Evolutionary conservation across 2,888 invertebrate genomes (phyloP).

Genomic region (Hermaeophaga mercurialis): DNA sequence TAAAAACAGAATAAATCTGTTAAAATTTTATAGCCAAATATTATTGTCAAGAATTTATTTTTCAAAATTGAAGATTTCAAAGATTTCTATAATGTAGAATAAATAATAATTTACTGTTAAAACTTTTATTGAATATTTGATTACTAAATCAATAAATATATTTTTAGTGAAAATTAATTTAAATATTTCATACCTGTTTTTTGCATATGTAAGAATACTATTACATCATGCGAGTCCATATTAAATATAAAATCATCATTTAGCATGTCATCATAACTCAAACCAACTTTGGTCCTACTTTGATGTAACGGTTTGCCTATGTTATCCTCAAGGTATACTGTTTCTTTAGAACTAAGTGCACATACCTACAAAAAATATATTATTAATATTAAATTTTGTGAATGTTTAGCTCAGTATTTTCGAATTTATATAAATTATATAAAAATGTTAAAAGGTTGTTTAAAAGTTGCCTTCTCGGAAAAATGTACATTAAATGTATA

Average conservation of each 20-base stretch:
- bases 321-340: slow-evolving; percentile 58
- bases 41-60: no score
- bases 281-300: slow-evolving; percentile 64
- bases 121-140: no score
- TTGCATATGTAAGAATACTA: slow-evolving; percentile 98
- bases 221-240: slow-evolving; percentile 92
- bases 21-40: no score
- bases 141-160: no score
- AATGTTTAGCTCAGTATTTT: no score
- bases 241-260: slow-evolving; percentile 89
- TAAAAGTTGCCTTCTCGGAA: no score
- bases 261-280: slow-evolving; percentile 85
- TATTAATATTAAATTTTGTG: slow-evolving; percentile 1
- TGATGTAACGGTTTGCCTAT: slow-evolving; percentile 54
- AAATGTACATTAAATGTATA: neutral
- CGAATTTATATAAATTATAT: no score
- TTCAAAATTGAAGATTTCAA: no score
- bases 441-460: neutral
- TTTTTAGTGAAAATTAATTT: no score
- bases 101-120: no score
- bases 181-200: slow-evolving; percentile 74
- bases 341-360: slow-evolving; percentile 70
- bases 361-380: slow-evolving; percentile 64
- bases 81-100: neutral
- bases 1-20: no score